Conservation (phyloP, 2,888 invertebrate species). For the Stratiomys singularior region DNA sequence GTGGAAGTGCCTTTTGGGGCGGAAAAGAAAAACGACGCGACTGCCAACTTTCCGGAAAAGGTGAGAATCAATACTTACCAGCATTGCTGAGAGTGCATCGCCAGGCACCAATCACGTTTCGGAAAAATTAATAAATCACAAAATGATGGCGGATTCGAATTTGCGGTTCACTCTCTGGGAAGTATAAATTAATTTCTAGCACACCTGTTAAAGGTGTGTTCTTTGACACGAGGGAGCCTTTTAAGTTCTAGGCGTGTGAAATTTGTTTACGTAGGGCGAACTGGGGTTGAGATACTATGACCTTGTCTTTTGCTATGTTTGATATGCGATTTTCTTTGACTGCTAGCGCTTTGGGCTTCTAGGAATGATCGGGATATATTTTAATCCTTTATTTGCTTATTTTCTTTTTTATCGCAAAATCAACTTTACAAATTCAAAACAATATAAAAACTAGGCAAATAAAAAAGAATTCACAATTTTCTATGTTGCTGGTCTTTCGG, state of each 20-base stretch:
- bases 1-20: background rate
- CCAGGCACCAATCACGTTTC: conserved; percentile 46
- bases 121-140: conserved; percentile 51
- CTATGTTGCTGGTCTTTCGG: no score
- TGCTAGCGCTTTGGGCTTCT: no score
- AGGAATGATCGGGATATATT: no score
- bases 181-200: conserved; percentile 51
- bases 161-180: conserved; percentile 49
- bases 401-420: no score
- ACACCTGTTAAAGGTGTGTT: conserved; percentile 48
- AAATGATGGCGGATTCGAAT: conserved; percentile 43
- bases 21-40: conserved; percentile 12
- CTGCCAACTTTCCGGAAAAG: background rate
- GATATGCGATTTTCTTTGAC: no score
- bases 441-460: no score
- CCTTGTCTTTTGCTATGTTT: no score
- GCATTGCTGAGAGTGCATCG: background rate
- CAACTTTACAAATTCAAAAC: no score
- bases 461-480: no score
- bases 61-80: background rate
- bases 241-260: background rate
- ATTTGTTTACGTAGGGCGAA: background rate
- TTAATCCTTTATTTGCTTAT: no score
- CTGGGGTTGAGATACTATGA: background rate
- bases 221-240: conserved; percentile 44